phyloP scores from a whole-genome alignment of 2,888 invertebrate species.

The Athalia circularis region DNA sequence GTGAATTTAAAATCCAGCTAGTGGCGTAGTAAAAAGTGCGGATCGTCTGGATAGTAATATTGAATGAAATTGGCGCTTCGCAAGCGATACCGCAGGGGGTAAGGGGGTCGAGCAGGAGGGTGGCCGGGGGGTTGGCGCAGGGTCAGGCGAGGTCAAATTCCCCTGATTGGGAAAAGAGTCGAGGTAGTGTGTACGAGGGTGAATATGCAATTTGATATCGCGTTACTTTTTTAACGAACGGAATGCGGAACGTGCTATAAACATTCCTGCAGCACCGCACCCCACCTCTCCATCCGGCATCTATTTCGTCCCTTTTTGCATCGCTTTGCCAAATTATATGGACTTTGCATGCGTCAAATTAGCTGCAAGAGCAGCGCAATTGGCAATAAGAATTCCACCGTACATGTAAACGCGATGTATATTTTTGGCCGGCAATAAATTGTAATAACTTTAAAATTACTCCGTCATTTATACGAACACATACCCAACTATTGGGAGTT shows the following conservation, averaged over 20 bases:
- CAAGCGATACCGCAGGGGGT: conserved; percentile 1
- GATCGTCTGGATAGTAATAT: conserved; percentile 28
- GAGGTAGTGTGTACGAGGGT: not conserved
- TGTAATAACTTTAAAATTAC: no score
- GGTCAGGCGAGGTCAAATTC: conserved; percentile 10
- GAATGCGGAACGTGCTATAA: not conserved
- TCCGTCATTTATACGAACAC: no score
- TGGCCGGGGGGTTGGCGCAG: not conserved
- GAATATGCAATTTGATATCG: conserved; percentile 15
- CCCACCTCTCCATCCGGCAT: not conserved
- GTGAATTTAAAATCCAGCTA: conserved; percentile 26
- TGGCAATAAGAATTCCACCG: no score
- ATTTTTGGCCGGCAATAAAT: no score
- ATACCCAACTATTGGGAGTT: no score
- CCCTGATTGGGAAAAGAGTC: conserved; percentile 12
- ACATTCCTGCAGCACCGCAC: not conserved
- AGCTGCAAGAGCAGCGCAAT: no score
- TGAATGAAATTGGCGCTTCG: conserved; percentile 47
- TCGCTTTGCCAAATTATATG: no score
- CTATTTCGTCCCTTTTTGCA: not conserved
- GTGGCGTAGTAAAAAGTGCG: conserved; percentile 22
- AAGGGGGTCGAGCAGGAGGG: not conserved
- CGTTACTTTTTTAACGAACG: conserved; percentile 19
- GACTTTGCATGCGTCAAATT: no score
- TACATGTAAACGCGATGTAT: no score